Conservation (phyloP, 1,140 invertebrate species). For the Drosophila neocordata region DNA sequence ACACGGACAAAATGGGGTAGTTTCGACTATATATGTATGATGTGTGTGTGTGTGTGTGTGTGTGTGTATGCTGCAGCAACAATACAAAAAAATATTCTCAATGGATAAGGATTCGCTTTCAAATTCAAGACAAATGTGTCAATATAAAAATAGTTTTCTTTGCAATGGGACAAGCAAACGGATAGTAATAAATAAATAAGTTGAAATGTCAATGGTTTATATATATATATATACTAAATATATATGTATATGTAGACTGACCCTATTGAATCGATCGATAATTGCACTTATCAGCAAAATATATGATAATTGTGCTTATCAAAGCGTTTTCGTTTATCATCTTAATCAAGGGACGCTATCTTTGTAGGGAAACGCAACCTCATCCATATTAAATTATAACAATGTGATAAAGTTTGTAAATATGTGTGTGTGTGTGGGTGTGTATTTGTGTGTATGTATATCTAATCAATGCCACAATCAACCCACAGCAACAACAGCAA, state of each 20-base stretch:
- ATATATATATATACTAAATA: too few species aligned
- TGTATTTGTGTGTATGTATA: constrained; percentile 27
- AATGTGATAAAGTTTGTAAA: constrained; percentile 54
- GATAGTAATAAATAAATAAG: background rate
- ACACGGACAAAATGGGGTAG: background rate
- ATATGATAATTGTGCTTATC: constrained; percentile 68
- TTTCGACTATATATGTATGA: background rate
- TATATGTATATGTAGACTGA: background rate
- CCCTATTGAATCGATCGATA: constrained; percentile 59
- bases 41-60: too few species aligned
- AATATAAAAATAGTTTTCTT: constrained; percentile 16
- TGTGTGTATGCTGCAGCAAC: background rate
- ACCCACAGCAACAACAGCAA: constrained; percentile 23
- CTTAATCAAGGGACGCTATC: constrained; percentile 4
- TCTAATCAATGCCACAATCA: constrained; percentile 67
- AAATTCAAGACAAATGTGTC: constrained; percentile 26
- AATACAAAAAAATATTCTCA: background rate
- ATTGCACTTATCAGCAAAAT: constrained; percentile 70
- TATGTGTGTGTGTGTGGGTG: constrained; percentile 5
- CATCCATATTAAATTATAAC: constrained; percentile 69
- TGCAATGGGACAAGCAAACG: background rate
- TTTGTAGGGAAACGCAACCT: constrained; percentile 10
- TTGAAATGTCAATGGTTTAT: too few species aligned
- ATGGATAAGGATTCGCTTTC: background rate
- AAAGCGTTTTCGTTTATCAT: constrained; percentile 68